Evolutionary conservation across 2,113 vertebrate species (phyloP).

Genomic region (Nothocercus nigrocapillus): DNA sequence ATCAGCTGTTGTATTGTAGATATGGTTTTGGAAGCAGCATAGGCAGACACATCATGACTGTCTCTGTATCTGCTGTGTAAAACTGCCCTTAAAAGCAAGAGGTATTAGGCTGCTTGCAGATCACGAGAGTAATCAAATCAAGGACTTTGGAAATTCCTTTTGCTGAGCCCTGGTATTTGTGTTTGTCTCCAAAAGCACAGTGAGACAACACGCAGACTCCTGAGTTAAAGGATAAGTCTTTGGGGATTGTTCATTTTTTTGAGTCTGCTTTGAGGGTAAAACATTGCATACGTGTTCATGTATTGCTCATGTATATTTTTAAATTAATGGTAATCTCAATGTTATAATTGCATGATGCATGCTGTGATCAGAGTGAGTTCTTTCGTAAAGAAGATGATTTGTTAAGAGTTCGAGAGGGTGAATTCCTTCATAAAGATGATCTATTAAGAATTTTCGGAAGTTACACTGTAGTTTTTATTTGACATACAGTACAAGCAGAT

Average conservation of each 20-base stretch:
- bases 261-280: not conserved
- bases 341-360: not conserved
- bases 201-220: not conserved
- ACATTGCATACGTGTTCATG: not conserved
- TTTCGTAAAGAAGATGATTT: fast-evolving
- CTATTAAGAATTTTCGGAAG: not conserved
- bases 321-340: not conserved
- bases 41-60: not conserved
- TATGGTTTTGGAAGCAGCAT: not conserved
- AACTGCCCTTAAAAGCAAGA: not conserved
- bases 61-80: not conserved
- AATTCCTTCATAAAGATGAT: not conserved
- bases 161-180: not conserved
- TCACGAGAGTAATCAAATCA: not conserved
- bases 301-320: not conserved
- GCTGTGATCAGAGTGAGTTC: not conserved
- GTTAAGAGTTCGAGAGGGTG: not conserved
- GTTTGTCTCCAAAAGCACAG: not conserved
- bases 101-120: not conserved
- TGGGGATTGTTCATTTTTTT: not conserved
- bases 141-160: not conserved
- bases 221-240: not conserved
- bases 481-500: not conserved
- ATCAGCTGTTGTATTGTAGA: not conserved
- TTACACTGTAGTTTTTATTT: not conserved